phyloP scores from a whole-genome alignment of 2,888 invertebrate species.

The Xestia ashworthii region DNA sequence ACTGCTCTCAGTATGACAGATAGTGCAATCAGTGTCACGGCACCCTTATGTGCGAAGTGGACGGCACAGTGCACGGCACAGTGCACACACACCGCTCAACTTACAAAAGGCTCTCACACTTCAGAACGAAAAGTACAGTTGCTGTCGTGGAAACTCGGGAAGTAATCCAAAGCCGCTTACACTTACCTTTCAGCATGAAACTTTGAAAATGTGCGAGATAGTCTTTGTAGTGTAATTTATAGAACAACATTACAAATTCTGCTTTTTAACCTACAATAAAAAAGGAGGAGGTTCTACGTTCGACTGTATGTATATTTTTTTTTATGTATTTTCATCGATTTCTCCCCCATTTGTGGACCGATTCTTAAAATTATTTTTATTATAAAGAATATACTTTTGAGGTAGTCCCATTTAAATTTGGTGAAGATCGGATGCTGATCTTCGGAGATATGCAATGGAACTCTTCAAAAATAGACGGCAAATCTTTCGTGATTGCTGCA shows the following conservation, averaged over 20 bases:
- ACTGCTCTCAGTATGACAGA: slow-evolving; percentile 32
- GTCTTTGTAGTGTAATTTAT: background rate
- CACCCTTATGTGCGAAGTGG: slow-evolving; percentile 22
- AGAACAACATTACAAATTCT: background rate
- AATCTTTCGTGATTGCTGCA: too few relatives aligned
- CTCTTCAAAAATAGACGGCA: too few relatives aligned
- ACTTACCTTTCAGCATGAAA: background rate
- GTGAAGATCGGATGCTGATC: too few relatives aligned
- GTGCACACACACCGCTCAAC: slow-evolving; percentile 7
- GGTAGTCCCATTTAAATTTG: too few relatives aligned
- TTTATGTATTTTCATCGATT: too few relatives aligned
- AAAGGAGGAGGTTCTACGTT: too few relatives aligned
- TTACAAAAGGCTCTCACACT: slow-evolving; percentile 23
- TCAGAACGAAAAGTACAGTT: background rate
- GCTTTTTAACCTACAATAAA: background rate
- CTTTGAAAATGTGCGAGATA: background rate
- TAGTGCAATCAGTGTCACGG: slow-evolving; percentile 40
- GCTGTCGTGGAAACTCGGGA: background rate
- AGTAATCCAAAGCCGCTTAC: background rate
- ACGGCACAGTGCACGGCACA: background rate
- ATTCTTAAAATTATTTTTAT: too few relatives aligned
- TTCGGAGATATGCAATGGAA: too few relatives aligned
- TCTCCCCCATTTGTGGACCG: too few relatives aligned
- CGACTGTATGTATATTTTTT: too few relatives aligned
- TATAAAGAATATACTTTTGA: too few relatives aligned